Percentiles rank a stretch among this genome's conserved stretches.
phyloP scores from a whole-genome alignment of 2,888 invertebrate genomes.

The Parnassius orleans region DNA sequence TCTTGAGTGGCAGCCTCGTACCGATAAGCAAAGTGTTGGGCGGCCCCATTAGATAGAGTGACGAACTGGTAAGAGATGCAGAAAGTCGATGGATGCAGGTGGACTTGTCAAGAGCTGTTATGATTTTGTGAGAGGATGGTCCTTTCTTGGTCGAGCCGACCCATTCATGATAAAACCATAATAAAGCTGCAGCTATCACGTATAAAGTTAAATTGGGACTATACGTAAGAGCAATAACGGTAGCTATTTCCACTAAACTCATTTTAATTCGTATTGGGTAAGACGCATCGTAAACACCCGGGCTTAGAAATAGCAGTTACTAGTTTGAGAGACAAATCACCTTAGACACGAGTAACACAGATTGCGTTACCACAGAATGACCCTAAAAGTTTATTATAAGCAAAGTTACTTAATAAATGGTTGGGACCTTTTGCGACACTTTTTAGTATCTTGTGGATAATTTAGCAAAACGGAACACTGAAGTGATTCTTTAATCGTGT shows the following conservation, averaged over 20 bases:
- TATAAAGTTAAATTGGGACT: conserved; percentile 1
- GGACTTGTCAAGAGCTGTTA: no score
- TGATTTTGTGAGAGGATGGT: no score
- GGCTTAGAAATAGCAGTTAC: conserved; percentile 40
- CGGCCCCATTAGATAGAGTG: no score
- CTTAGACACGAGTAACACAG: conserved; percentile 30
- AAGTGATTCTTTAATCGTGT: no score
- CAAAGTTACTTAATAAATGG: conserved; percentile 36
- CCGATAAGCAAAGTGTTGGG: no score
- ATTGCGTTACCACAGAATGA: conserved; percentile 25
- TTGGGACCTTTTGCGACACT: background rate
- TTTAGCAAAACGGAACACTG: no score
- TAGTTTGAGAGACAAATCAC: conserved; percentile 46
- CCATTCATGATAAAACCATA: background rate
- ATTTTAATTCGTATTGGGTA: conserved; percentile 41
- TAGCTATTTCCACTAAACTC: conserved; percentile 37
- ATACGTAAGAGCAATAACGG: conserved; percentile 7
- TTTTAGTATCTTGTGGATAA: background rate
- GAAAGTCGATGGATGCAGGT: no score
- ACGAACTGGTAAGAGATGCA: no score
- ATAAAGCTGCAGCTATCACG: background rate
- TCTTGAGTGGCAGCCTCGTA: no score
- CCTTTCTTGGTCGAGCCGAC: no score
- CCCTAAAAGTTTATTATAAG: conserved; percentile 47
- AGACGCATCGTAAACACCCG: conserved; percentile 35